These are phyloP conservation scores for Barnardius zonarius DNA, from an alignment of 2,113 vertebrate species.

Conservation along the genomic window DNA sequence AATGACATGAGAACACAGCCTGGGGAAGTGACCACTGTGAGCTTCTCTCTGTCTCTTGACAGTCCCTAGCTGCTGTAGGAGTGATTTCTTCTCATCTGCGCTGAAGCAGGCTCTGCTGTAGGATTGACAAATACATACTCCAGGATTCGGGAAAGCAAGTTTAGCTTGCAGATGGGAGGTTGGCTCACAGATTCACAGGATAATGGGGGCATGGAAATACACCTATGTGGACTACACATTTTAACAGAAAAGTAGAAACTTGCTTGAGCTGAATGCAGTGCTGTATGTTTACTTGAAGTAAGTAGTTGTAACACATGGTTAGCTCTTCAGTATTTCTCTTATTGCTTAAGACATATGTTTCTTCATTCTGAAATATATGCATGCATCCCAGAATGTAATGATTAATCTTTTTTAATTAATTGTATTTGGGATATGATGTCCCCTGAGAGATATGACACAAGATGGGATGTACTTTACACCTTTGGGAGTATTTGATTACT, in stretches of 20 bases:
- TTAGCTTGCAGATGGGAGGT: background rate
- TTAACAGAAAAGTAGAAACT: background rate
- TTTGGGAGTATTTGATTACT: background rate
- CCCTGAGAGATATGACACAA: background rate
- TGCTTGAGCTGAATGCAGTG: background rate
- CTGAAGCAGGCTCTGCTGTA: background rate
- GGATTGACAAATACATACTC: background rate
- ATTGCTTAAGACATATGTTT: background rate
- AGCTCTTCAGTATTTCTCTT: background rate
- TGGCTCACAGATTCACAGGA: background rate
- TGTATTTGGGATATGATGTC: background rate
- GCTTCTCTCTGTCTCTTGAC: background rate
- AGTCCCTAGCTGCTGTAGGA: background rate
- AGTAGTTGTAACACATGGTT: background rate
- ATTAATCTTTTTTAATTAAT: background rate
- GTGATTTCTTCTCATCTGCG: background rate
- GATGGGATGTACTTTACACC: background rate
- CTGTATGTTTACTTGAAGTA: background rate
- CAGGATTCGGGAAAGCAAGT: background rate
- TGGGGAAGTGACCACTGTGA: fast-evolving
- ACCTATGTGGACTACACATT: fast-evolving
- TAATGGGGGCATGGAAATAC: background rate
- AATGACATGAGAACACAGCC: background rate
- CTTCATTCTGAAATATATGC: background rate
- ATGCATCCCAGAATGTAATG: background rate